These are phyloP conservation scores for Nettapus auritus DNA, from an alignment of 2,113 vertebrate species.

Conservation along the genomic window DNA sequence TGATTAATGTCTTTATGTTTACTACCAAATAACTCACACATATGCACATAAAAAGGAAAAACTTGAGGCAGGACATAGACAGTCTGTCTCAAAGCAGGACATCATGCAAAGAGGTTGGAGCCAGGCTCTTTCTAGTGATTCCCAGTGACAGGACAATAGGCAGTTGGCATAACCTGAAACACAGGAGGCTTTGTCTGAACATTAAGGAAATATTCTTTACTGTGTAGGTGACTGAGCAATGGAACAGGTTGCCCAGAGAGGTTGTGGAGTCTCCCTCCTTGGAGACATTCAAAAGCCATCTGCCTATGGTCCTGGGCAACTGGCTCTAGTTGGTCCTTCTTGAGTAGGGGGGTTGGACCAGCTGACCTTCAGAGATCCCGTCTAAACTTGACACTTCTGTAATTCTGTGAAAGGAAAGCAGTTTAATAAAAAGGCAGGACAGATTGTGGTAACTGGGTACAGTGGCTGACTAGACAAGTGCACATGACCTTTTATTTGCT, in stretches of 20 bases:
- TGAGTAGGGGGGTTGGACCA: neutral
- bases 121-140: neutral
- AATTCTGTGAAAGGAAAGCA: neutral
- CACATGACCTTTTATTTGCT: neutral
- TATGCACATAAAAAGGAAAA: neutral
- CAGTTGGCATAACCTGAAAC: neutral
- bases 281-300: neutral
- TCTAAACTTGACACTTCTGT: neutral
- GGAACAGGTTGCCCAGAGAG: neutral
- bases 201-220: neutral
- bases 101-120: neutral
- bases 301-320: neutral
- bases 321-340: neutral
- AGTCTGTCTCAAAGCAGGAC: neutral
- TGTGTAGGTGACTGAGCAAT: neutral
- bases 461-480: neutral
- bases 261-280: neutral
- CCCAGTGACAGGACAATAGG: neutral
- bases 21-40: neutral
- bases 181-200: neutral
- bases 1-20: neutral
- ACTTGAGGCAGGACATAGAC: neutral
- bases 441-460: neutral
- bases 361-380: neutral
- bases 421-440: neutral